Percentiles rank a stretch among this genome's conserved stretches.
Evolutionary conservation across 2,888 invertebrate genomes (phyloP).

Genomic region (Lissocephala sabroskyi): DNA sequence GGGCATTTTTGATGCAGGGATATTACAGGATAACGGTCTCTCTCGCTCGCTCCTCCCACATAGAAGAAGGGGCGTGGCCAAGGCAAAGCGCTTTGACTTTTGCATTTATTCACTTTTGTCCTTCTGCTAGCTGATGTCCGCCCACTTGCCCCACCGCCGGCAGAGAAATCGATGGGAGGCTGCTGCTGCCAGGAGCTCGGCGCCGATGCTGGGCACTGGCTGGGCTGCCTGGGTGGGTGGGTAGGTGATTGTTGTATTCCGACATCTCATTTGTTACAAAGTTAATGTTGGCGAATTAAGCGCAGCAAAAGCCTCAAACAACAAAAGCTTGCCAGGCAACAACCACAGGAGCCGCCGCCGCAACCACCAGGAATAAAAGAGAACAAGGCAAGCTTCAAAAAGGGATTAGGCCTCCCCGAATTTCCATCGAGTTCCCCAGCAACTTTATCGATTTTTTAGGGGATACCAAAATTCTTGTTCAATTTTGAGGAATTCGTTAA

Average conservation of each 20-base stretch:
- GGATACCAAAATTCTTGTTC: too few species aligned
- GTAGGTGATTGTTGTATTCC: slow-evolving; percentile 60
- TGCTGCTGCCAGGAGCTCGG: slow-evolving; percentile 25
- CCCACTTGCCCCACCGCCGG: background rate
- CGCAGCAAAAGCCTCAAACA: slow-evolving; percentile 61
- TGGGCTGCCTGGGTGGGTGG: slow-evolving; percentile 6
- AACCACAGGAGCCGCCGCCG: background rate
- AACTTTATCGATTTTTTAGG: slow-evolving; percentile 58
- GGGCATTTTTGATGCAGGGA: slow-evolving; percentile 49
- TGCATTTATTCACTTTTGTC: slow-evolving; percentile 62
- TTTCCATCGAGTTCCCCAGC: background rate
- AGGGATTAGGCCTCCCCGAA: background rate
- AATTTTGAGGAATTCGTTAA: too few species aligned
- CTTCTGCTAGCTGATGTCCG: slow-evolving; percentile 30
- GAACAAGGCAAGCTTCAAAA: too few species aligned
- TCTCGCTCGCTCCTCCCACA: slow-evolving; percentile 45
- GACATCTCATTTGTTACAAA: slow-evolving; percentile 65
- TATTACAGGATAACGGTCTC: slow-evolving; percentile 53
- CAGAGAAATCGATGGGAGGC: background rate
- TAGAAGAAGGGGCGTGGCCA: slow-evolving; percentile 45
- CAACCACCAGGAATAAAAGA: too few species aligned
- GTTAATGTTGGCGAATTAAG: slow-evolving; percentile 66
- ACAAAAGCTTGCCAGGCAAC: slow-evolving; percentile 33
- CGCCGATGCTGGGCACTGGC: slow-evolving; percentile 13
- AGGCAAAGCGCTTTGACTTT: slow-evolving; percentile 63